Base-by-base conservation (phyloP, 1,140 invertebrate species). In the Caenorhabditis briggsae region DNA sequence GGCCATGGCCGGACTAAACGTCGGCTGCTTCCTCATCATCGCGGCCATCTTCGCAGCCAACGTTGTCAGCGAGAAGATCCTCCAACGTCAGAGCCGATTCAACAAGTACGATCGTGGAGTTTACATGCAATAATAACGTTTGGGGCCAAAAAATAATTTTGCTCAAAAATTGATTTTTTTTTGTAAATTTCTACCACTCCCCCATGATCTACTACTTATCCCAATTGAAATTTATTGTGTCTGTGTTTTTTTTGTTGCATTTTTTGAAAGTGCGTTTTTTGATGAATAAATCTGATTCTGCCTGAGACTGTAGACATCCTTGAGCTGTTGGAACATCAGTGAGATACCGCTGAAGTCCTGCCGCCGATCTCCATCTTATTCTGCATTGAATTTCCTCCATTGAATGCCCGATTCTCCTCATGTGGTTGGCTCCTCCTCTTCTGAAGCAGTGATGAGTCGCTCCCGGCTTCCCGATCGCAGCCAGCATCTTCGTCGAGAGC, bases 31-130 rank as follows among this genome's bases (percentile, higher is more conserved):
- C 88, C 85, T 89, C 23, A 70, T 48, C 78, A 89, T 89, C 78
- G 78, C 82, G 18, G 88, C 65, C 20, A 65, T 89, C 25, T 89
- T 89, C 88, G 55, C 53, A 20, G 86, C 89, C 8, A 83, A 86
- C 46, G 59, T 89, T 48, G 82, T 89, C 83, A 88, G 87, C 84
- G 87, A 88, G 33, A 89, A 89, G 82, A 88, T 89, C 50, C 65
- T 89, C 5, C 16, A 59, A 5, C 82, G 82, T 59, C 55, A 53
- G n/a, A 16, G 20, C 12, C 50, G 41, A 61, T 82, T 78, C 78
- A 53, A 86, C 6, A 82, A 82, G n/a, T 70, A 58, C 82, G 55
- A 83, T 83, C 82, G 70, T 50, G 70, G 70, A 78, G 70, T 78
- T 23, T 78, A 78, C 20, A 23, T 78, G 43, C 70, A 78, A 50